phyloP scores from a whole-genome alignment of 2,888 invertebrate genomes.

The Adela reaumurella region DNA sequence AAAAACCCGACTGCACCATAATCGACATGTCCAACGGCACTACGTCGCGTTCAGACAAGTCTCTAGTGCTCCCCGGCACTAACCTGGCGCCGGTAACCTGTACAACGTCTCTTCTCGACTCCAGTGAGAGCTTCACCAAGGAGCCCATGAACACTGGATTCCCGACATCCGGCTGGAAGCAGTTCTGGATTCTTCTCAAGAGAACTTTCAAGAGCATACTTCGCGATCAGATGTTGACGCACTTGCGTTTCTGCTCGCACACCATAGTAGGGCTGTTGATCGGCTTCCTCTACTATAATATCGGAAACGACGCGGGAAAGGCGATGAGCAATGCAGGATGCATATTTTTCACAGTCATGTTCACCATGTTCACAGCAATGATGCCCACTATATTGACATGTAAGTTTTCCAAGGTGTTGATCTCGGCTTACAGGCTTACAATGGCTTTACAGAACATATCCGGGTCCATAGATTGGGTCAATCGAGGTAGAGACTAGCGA shows the following conservation, averaged over 20 bases:
- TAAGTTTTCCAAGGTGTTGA: too few species aligned
- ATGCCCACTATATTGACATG: constrained; percentile 98
- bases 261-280: constrained; percentile 87
- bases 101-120: constrained; percentile 68
- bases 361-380: constrained; percentile 96
- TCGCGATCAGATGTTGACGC: constrained; percentile 84
- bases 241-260: constrained; percentile 82
- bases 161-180: constrained; percentile 77
- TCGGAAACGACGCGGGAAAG: constrained; percentile 90
- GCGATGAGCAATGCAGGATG: constrained; percentile 94
- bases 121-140: constrained; percentile 68
- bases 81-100: constrained; percentile 59
- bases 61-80: constrained; percentile 29
- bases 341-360: constrained; percentile 93
- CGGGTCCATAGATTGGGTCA: too few species aligned
- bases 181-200: constrained; percentile 85
- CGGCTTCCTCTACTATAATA: constrained; percentile 89
- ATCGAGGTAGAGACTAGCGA: too few species aligned
- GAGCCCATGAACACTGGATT: constrained; percentile 67
- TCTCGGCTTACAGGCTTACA: too few species aligned
- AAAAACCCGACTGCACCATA: constrained; percentile 47
- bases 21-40: constrained; percentile 47
- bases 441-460: too few species aligned
- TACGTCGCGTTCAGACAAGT: constrained; percentile 23
- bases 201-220: constrained; percentile 78